Base-by-base conservation (phyloP, 2,113 vertebrate genomes). In the Aleadryas rufinucha region DNA sequence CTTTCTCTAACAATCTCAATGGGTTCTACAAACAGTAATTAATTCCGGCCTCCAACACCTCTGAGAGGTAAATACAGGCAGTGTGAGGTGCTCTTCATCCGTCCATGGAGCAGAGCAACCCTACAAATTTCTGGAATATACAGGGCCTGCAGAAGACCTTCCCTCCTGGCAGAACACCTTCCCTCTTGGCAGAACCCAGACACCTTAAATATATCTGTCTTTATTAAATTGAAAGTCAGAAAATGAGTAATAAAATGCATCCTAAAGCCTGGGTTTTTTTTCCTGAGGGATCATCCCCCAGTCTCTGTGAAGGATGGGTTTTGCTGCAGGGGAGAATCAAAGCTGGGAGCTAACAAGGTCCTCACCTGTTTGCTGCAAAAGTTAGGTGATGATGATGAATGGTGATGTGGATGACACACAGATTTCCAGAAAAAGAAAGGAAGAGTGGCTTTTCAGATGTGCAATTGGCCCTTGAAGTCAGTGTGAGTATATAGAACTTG, bases 1-100 rank as follows among this genome's bases (percentile, higher is more conserved):
- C 63, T 97, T 91, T 93, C 68, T 93, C 78, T 91, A 76, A 79
- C 79, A 94, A 12, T 90, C 81, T 95, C 89, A 89, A 75, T 47
- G 83, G 83, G 33, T 93, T 96, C 81, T 94, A 83, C 76, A 94
- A 96, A 95, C 65, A 90, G 63, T 65, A 95, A 93, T 95, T 97
- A 94, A 94, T 93, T 91, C 77, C 12, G 11, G 64, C 41, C 74
- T 92, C 86, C 86, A 93, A 89, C 83, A 93, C 88, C 92, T 94
- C 60, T 68, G 44, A 0, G 17, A 89, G 79, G 87, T 91, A 88
- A 50, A 53, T 26, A 30, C 39, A 79, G 50, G 56, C 80, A 64
- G 52, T 17, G 4, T 35, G 74, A 84, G 44, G 76, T 75, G 77
- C 35, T 88, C 56, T 54, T 63, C 63, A n/a, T 33, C 49, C 0